Base-by-base conservation (phyloP, 1,140 invertebrate species). In the Geopemphigus sp. region DNA sequence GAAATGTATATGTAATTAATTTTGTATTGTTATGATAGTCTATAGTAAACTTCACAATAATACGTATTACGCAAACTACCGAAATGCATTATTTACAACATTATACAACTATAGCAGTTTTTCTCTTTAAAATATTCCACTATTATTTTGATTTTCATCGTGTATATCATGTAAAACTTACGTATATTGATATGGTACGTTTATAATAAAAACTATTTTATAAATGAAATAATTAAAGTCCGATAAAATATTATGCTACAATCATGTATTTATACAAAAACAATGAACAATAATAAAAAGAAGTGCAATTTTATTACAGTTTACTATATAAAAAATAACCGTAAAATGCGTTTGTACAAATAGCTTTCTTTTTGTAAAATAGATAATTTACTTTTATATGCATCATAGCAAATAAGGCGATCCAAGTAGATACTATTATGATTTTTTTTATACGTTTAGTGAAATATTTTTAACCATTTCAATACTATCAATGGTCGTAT, bases 261-360 rank as follows among this genome's bases (percentile, higher is more conserved):
- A 61, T 24, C 26, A 59, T 8, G 5, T 39, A 15, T 5, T 2
- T 32, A 0, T 32, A 32, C 1, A 63, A 29, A 61, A 61, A 29
- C 47, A 63, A 63, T 39, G 29, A 63, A 32, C n/a, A n/a, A n/a
- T 12, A 8, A 57, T 32, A 29, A 29, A 61, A 17, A 0, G 17
- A 0, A 1, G 24, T 8, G 15, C 5, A 61, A 29, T 29, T 63
- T n/a, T 6, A 12, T 50, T 50, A 50, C 47, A 11, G 11, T 50
- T 50, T 50, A 50, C 22, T 24, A 24, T 24, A 57, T 57, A 50
- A 22, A 24, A 12, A 54, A 12, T 12, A 24, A 59, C 39, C 8
- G 57, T 78, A 78, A 78, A 78, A 78, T 78, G 74, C 74, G 74
- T 78, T 78, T 78, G 74, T 78, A 45, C 56, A 17, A 32, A 8